phyloP scores from a whole-genome alignment of 2,888 invertebrate genomes.

The Pegoplata infirma region DNA sequence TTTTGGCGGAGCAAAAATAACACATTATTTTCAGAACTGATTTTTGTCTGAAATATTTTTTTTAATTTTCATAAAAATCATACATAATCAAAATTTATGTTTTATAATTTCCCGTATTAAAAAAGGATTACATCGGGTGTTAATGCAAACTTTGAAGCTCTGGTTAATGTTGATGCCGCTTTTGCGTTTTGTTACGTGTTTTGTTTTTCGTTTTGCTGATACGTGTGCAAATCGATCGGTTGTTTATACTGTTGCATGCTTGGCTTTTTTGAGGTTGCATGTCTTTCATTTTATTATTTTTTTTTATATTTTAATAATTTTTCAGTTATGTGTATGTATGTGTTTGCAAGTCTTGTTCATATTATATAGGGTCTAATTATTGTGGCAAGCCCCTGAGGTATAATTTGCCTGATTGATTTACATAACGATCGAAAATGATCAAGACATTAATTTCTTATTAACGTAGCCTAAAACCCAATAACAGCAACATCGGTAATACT shows the following conservation, averaged over 20 bases:
- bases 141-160: neutral
- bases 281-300: conserved; percentile 41
- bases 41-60: too few relatives aligned
- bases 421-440: conserved; percentile 79
- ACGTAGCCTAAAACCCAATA: conserved; percentile 66
- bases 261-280: conserved; percentile 48
- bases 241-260: conserved; percentile 58
- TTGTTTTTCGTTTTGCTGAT: conserved; percentile 21
- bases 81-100: too few relatives aligned
- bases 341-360: conserved; percentile 25
- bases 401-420: conserved; percentile 79
- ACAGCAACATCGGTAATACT: conserved; percentile 28
- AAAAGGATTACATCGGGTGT: too few relatives aligned
- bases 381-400: conserved; percentile 77
- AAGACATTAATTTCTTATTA: conserved; percentile 78
- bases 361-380: conserved; percentile 76
- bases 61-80: too few relatives aligned
- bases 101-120: too few relatives aligned
- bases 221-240: conserved; percentile 59
- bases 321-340: neutral
- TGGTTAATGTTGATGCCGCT: neutral
- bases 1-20: too few relatives aligned
- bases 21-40: too few relatives aligned
- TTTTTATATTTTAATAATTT: conserved; percentile 30
- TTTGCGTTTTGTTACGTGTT: neutral